Evolutionary conservation across 2,113 vertebrate species (phyloP).

Genomic region (Eulacestoma nigropectus): DNA sequence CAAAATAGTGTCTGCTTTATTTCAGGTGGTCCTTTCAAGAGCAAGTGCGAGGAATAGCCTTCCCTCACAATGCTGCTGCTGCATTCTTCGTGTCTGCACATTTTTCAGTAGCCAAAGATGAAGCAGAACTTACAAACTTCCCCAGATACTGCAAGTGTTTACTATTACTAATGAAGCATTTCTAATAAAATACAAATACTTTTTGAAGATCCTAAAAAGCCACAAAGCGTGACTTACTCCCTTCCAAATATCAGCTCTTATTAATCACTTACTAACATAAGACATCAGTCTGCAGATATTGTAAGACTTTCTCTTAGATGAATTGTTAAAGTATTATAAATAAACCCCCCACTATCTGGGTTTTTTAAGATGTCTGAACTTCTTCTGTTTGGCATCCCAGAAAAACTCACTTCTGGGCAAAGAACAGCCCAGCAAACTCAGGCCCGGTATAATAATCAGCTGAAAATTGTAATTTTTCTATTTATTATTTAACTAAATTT

Average conservation of each 20-base stretch:
- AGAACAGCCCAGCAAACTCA: not conserved
- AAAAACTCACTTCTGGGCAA: not conserved
- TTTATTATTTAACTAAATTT: not conserved
- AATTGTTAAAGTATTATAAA: not conserved
- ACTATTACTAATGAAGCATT: not conserved
- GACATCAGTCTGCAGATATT: not conserved
- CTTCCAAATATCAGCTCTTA: not conserved
- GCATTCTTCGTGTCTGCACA: not conserved
- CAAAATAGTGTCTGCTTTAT: not conserved
- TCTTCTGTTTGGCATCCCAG: not conserved
- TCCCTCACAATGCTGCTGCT: not conserved
- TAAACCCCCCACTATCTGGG: not conserved
- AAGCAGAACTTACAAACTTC: not conserved
- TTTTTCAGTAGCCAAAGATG: not conserved
- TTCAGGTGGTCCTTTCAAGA: not conserved
- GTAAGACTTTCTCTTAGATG: not conserved
- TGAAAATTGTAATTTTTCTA: not conserved
- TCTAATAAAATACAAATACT: not conserved
- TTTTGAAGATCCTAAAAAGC: not conserved
- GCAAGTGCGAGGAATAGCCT: not conserved
- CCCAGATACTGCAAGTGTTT: accelerated
- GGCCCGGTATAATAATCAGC: not conserved
- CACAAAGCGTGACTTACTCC: not conserved
- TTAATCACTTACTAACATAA: not conserved
- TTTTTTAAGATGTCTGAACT: not conserved